Base-by-base conservation (phyloP, 2,888 invertebrate species). In the Clepsis dumicolana region DNA sequence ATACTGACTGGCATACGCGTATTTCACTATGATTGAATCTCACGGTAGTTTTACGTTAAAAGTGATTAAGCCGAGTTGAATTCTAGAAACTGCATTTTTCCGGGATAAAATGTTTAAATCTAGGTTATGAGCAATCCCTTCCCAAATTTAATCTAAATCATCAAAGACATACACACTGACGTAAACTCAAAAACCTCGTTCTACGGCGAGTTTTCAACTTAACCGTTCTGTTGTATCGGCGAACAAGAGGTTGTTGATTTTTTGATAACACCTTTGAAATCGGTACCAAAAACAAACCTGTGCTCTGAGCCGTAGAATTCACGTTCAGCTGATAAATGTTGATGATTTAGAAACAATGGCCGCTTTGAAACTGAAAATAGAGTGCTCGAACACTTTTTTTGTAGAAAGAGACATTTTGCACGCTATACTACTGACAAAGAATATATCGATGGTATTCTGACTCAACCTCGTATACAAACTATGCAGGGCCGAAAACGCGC, bases 171-270 rank as follows among this genome's bases (percentile, higher is more conserved):
- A 2, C 12, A 2, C 10, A 10, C 32, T 10, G 32, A 32, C n/a
- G 4, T 38, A 38, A n/a, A 38, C n/a, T n/a, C 12, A 3, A 3
- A 38, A 38, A 38, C 38, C 38, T 38, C n/a, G n/a, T n/a, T n/a
- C 14, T 38, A 38, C 38, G 38, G 38, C 38, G 3, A 38, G 38
- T 38, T 38, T 4, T n/a, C 4, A 14, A 38, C n/a, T 38, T 38
- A 1, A 5, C 14, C n/a, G 38, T 3, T 38, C 3, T 38, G 38
- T 38, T 38, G 38, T 38, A n/a, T n/a, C n/a, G 14, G n/a, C 38
- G 5, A 54, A 63, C 64, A 64, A 56, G 41, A 44, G 56, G 53
- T 4, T 64, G 64, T 64, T 64, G 64, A 64, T 44, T 29, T 64
- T 64, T 27, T 32, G 64, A 64, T 64, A 64, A 44, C 21, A 21